phyloP scores from a whole-genome alignment of 2,113 vertebrate species.

The Euleptes europaea region DNA sequence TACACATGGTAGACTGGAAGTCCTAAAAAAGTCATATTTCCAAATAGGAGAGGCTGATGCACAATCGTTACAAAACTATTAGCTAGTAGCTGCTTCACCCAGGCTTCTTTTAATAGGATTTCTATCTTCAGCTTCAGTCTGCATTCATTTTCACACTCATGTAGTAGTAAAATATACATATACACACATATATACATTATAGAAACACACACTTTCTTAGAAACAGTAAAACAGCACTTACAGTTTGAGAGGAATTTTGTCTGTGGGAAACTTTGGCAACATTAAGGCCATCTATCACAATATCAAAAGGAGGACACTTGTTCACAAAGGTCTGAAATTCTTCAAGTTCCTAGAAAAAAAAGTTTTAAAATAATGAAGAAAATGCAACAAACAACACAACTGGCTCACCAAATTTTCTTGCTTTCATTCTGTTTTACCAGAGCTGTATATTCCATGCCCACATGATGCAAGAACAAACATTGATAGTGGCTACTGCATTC shows the following conservation, averaged over 20 bases:
- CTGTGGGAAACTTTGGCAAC: slow-evolving; percentile 77
- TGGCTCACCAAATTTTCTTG: not conserved
- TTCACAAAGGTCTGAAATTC: slow-evolving; percentile 87
- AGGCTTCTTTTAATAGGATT: not conserved
- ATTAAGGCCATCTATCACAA: slow-evolving; percentile 94
- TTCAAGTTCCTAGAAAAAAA: slow-evolving; percentile 84
- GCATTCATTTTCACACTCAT: slow-evolving; percentile 27
- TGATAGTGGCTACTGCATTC: not conserved
- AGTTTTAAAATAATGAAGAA: slow-evolving; percentile 4
- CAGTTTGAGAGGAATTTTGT: slow-evolving; percentile 78
- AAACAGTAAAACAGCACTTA: slow-evolving; percentile 76
- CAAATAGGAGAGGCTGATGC: too few relatives aligned
- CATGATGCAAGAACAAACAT: not conserved
- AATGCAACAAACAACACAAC: not conserved
- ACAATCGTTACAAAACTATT: too few relatives aligned
- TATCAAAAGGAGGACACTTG: slow-evolving; percentile 82
- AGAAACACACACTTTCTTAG: slow-evolving; percentile 34
- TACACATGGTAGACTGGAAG: not conserved
- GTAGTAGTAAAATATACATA: slow-evolving; percentile 45
- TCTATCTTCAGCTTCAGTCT: not conserved
- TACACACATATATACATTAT: not conserved
- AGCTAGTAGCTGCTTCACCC: not conserved
- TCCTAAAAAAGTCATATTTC: too few relatives aligned
- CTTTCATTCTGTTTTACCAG: not conserved
- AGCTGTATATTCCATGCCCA: not conserved